A percentile compares a stretch with the other conserved stretches of the same genome.
phyloP scores from a whole-genome alignment of 2,888 invertebrate species.

The Acanthopleura granulata region DNA sequence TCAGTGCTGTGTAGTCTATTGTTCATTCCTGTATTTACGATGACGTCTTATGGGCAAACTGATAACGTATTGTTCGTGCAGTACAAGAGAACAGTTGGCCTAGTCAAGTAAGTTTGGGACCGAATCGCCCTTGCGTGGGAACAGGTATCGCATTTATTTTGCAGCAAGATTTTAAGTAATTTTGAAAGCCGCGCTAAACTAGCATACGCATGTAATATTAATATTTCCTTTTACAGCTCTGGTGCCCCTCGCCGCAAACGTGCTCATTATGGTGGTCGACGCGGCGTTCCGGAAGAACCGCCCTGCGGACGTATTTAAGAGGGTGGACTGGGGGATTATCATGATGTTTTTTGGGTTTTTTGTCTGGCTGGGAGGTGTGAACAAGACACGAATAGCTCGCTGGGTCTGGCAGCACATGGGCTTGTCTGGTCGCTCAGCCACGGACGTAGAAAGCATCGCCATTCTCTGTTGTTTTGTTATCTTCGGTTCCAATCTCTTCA shows the following conservation, averaged over 20 bases:
- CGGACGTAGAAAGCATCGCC: constrained; percentile 20
- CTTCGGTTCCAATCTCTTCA: constrained; percentile 39
- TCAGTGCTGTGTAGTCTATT: too few species aligned
- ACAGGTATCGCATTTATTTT: too few species aligned
- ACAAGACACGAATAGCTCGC: constrained; percentile 34
- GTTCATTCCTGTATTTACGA: too few species aligned
- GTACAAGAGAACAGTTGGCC: too few species aligned
- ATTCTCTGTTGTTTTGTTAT: constrained; percentile 31
- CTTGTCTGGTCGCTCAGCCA: constrained; percentile 21
- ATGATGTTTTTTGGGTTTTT: constrained; percentile 41
- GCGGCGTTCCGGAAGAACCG: constrained; percentile 30
- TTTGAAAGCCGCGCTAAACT: too few species aligned
- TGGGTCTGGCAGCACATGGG: constrained; percentile 34
- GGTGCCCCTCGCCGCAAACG: constrained; percentile 35
- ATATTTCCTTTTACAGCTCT: constrained; percentile 31
- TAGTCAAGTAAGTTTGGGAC: too few species aligned
- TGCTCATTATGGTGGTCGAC: constrained; percentile 32
- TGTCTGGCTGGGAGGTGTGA: constrained; percentile 40
- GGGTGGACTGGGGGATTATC: constrained; percentile 40
- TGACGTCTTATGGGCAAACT: too few species aligned
- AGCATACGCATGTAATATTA: too few species aligned
- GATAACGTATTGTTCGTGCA: too few species aligned
- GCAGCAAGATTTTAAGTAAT: too few species aligned
- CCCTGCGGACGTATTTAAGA: constrained; percentile 26
- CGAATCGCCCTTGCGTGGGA: too few species aligned